Base-by-base conservation (phyloP, 2,113 vertebrate species). In the Hippolais icterina region DNA sequence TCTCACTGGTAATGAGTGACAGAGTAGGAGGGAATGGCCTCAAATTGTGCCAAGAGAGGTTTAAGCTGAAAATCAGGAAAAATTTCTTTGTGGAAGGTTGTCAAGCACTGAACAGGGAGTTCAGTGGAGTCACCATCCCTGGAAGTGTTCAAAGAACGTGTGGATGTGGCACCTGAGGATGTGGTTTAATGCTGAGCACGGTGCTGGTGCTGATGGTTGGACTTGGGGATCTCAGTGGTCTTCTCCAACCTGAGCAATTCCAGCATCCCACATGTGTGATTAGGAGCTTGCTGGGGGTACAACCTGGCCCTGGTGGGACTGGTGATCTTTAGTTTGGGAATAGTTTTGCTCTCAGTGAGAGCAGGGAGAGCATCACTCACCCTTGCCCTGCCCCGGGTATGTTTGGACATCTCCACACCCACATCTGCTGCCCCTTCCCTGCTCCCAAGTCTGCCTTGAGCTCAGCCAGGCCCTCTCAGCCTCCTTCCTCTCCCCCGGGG, bases 131-230 rank as follows among this genome's bases (percentile, higher is more conserved):
- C 53, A 39, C 16, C 60, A 39, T 6, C 33, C 9, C 11, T 68
- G 46, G 52, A 12, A 18, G 6, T 3, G 53, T 12, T 24, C 19
- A 14, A 2, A n/a, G 47, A 25, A 17, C 0, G 1, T 4, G 44
- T 39, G 87, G 39, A n/a, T 22, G 46, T 46, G 54, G 63, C 75
- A 9, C 7, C 23, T 63, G 64, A 63, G 64, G 16, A 29, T 1
- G 2, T 23, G 47, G 5, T 11, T 29, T 17, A 11, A 22, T 6
- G 71, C 8, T 39, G 64, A 78, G 47, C 53, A 19, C 5, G 2
- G 76, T 7, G 75, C 31, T 56, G 35, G 12, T 44, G 31, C 21
- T 19, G 50, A 33, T 31, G 61, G 28, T 0, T 41, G 37, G 20
- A 15, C 5, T 9, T 18, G 16, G 24, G 21, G 20, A 23, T 3